Percentiles rank a stretch among this genome's conserved stretches.
Conservation (phyloP, 2,113 vertebrate species). For the Perca schrenkii region DNA sequence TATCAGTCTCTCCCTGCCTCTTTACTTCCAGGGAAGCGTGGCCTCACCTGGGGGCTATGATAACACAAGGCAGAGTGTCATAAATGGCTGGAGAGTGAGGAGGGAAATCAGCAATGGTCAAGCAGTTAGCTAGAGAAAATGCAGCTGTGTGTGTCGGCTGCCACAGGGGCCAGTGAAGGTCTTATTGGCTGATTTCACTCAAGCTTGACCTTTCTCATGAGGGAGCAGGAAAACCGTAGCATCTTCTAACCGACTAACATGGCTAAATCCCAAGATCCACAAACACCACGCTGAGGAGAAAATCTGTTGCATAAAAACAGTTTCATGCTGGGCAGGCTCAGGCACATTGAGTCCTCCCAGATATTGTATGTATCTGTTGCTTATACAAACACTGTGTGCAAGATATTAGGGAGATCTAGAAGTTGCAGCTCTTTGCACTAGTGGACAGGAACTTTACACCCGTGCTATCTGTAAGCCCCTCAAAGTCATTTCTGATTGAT, state of each 20-base stretch:
- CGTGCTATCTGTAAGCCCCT: background rate
- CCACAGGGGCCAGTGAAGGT: slow-evolving; percentile 52
- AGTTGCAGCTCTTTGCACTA: background rate
- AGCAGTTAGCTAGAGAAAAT: slow-evolving; percentile 50
- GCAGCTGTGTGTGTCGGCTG: slow-evolving; percentile 50
- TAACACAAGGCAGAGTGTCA: slow-evolving; percentile 54
- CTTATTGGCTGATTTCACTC: slow-evolving; percentile 69
- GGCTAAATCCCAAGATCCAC: slow-evolving; percentile 46
- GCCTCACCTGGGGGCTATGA: slow-evolving; percentile 59
- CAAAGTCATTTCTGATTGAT: background rate
- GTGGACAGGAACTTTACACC: background rate
- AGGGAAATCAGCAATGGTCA: slow-evolving; percentile 56
- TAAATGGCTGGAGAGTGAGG: slow-evolving; percentile 52
- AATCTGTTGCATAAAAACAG: slow-evolving; percentile 28
- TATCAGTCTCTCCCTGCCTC: slow-evolving; percentile 43
- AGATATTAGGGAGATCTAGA: background rate
- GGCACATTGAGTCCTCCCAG: slow-evolving; percentile 3
- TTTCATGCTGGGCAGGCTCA: slow-evolving; percentile 16
- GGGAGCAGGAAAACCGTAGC: slow-evolving; percentile 31
- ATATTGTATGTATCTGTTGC: slow-evolving; percentile 1
- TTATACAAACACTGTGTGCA: slow-evolving; percentile 7
- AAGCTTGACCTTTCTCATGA: slow-evolving; percentile 68
- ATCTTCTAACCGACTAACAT: slow-evolving; percentile 39
- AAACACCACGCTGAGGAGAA: slow-evolving; percentile 21
- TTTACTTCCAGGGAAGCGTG: slow-evolving; percentile 51